These are phyloP conservation scores for Apotomis betuletana DNA, from an alignment of 2,888 invertebrate species.

Conservation along the genomic window DNA sequence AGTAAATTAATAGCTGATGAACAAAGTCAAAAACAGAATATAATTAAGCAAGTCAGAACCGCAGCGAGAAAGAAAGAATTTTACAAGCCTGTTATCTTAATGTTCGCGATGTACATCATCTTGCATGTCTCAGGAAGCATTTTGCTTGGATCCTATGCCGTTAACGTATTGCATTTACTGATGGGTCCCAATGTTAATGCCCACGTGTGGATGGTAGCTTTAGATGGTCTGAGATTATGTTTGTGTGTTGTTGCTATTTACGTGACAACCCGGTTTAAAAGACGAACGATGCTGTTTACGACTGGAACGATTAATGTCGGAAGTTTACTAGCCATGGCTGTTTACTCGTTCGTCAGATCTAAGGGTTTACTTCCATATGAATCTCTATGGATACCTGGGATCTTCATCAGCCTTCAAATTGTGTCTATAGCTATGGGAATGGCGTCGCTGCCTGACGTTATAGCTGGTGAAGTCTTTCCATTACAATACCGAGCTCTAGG, in stretches of 20 bases:
- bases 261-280: slow-evolving; percentile 82
- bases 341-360: slow-evolving; percentile 62
- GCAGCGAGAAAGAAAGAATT: slow-evolving; percentile 74
- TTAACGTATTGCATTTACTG: slow-evolving; percentile 81
- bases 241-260: slow-evolving; percentile 84
- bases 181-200: slow-evolving; percentile 83
- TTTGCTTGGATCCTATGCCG: slow-evolving; percentile 86
- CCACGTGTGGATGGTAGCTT: slow-evolving; percentile 85
- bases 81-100: slow-evolving; percentile 81
- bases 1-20: slow-evolving; percentile 33
- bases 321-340: slow-evolving; percentile 80
- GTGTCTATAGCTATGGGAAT: slow-evolving; percentile 83
- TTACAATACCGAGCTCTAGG: slow-evolving; percentile 84
- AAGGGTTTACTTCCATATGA: slow-evolving; percentile 56
- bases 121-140: slow-evolving; percentile 87
- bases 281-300: slow-evolving; percentile 83
- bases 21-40: slow-evolving; percentile 5
- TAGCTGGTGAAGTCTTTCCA: slow-evolving; percentile 88
- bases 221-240: slow-evolving; percentile 84
- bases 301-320: slow-evolving; percentile 83
- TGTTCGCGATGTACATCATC: slow-evolving; percentile 84
- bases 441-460: slow-evolving; percentile 86
- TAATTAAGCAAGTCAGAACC: slow-evolving; percentile 45
- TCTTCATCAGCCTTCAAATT: slow-evolving; percentile 80
- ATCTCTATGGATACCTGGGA: slow-evolving; percentile 71